Evolutionary conservation across 2,888 invertebrate genomes (phyloP).

Genomic region (Plagodis dolabraria): DNA sequence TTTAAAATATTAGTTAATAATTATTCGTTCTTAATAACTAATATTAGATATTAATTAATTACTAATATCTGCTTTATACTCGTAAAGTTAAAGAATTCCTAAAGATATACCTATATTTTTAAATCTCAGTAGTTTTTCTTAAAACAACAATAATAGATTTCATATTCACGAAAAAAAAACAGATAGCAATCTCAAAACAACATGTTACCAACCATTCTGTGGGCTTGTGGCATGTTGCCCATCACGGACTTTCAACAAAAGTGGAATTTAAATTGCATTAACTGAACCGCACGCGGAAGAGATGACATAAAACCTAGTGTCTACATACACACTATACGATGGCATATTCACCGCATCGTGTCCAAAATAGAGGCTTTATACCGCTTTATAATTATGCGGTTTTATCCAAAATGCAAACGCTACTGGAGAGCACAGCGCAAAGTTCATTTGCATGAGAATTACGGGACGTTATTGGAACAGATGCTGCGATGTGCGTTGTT

Average conservation of each 20-base stretch:
- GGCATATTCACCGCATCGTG: conserved; percentile 35
- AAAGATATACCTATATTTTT: too few relatives aligned
- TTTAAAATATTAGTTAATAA: too few relatives aligned
- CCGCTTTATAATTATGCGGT: conserved; percentile 41
- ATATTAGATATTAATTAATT: too few relatives aligned
- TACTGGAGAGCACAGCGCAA: conserved; percentile 46
- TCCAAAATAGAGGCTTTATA: conserved; percentile 26
- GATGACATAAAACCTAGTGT: conserved; percentile 6
- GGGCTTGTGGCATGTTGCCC: too few relatives aligned
- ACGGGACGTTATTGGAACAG: conserved; percentile 4
- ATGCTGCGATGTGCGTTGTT: background rate
- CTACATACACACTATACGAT: conserved; percentile 6
- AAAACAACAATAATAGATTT: too few relatives aligned
- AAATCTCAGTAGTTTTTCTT: too few relatives aligned
- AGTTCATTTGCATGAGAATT: conserved; percentile 68
- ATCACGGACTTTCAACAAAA: background rate
- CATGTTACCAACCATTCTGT: too few relatives aligned
- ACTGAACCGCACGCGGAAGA: conserved; percentile 5
- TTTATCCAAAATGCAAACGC: conserved; percentile 70
- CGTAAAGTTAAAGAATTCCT: too few relatives aligned
- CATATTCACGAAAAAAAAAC: too few relatives aligned
- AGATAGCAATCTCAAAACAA: too few relatives aligned
- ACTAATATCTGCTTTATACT: too few relatives aligned
- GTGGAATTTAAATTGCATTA: conserved; percentile 9
- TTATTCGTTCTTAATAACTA: too few relatives aligned